phyloP scores from a whole-genome alignment of 2,888 invertebrate genomes.

The Poecilus cupreus region DNA sequence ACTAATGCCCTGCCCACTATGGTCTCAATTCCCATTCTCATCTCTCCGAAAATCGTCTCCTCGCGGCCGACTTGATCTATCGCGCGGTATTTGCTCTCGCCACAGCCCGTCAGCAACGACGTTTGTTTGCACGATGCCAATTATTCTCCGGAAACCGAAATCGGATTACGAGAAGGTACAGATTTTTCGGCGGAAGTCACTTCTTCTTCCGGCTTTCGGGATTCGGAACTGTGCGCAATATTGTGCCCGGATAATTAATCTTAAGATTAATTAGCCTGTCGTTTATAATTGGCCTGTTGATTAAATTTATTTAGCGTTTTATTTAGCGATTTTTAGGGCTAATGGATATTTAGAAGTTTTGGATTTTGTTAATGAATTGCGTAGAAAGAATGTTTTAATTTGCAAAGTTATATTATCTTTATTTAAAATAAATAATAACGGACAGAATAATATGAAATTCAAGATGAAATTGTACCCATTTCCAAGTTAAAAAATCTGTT shows the following conservation, averaged over 20 bases:
- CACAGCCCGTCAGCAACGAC: slow-evolving; percentile 7
- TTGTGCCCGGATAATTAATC: slow-evolving; percentile 13
- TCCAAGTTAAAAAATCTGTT: too few species aligned
- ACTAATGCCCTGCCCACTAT: background rate
- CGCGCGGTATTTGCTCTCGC: slow-evolving; percentile 14
- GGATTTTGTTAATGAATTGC: background rate
- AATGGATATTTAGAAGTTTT: slow-evolving; percentile 1
- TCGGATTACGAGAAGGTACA: slow-evolving; percentile 5
- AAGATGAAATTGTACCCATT: too few species aligned
- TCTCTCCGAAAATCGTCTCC: background rate
- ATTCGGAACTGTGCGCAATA: slow-evolving; percentile 7
- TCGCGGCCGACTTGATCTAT: background rate
- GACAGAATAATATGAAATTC: too few species aligned
- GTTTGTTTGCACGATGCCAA: slow-evolving; percentile 23
- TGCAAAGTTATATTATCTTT: background rate
- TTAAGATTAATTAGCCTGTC: slow-evolving; percentile 18
- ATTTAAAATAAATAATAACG: too few species aligned
- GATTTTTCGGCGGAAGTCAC: slow-evolving; percentile 6
- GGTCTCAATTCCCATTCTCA: background rate
- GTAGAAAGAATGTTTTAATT: slow-evolving; percentile 6
- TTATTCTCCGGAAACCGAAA: slow-evolving; percentile 32
- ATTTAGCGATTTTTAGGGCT: slow-evolving; percentile 13
- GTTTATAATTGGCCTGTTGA: slow-evolving; percentile 24
- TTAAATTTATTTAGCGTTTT: slow-evolving; percentile 34
- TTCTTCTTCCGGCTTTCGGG: background rate